Base-by-base conservation (phyloP, 2,113 vertebrate genomes). In the Amblyopsis rosae region DNA sequence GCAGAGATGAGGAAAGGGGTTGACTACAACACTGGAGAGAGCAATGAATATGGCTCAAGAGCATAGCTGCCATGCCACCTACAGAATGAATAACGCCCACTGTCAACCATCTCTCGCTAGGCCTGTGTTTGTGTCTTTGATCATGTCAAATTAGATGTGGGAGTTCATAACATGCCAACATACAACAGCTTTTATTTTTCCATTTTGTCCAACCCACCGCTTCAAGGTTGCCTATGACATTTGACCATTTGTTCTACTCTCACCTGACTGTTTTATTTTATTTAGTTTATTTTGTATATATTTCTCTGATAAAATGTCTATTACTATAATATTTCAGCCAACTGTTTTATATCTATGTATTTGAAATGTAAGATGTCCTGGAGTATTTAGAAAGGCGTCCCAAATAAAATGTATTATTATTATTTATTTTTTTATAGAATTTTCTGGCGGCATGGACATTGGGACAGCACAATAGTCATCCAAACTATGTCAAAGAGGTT, bases 31-130 rank as follows among this genome's bases (percentile, higher is more conserved):
- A 78, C 73, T 0, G 73, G 32, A 2, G 83, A 83, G 61, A 84
- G 77, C 82, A 92, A 95, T 1, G 90, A 93, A 1, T 87, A 90
- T 1, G 77, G 75, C 58, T 92, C 92, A n/a, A 91, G 89, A 50
- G 90, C 94, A 45, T 96, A 93, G 93, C 60, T 73, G 2, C 51
- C 26, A 6, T 47, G 61, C 32, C 58, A 69, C 9, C 13, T 16
- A 57, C 5, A 2, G 12, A 32, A 59, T 32, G 26, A 59, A 59
- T 13, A 2, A 26, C 17, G 12, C 2, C 17, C 56, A 33, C 17
- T 11, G 26, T 12, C 19, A 59, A 12, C 26, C 26, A 72, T 77
- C 60, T 49, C 12, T 76, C 69, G 6, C 49, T 51, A 51, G 13
- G 49, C 13, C 49, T 15, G 56, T 63, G 16, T 80, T 67, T 75